phyloP scores from a whole-genome alignment of 1,140 invertebrate species.

The Trigoniulus corallinus region DNA sequence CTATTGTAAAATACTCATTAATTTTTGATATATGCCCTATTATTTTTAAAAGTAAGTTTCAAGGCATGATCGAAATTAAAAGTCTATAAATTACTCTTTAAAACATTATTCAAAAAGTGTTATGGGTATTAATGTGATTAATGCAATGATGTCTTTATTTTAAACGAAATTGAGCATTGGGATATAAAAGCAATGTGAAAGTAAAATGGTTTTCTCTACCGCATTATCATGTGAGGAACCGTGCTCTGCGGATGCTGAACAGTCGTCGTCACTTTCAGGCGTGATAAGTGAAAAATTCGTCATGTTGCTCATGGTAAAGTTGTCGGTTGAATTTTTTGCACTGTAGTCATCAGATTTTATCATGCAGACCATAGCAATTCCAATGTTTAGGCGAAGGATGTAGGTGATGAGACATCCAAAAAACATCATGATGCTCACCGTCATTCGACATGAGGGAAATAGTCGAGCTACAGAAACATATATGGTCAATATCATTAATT shows the following conservation, averaged over 20 bases:
- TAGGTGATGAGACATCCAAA: constrained; percentile 14
- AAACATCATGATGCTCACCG: constrained; percentile 12
- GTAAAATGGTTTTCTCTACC: constrained; percentile 3
- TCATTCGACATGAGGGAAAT: constrained; percentile 13
- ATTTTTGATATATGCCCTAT: too few species aligned
- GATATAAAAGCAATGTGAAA: too few species aligned
- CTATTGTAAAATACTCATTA: too few species aligned
- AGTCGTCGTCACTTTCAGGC: not conserved
- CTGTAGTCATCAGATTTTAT: constrained; percentile 8
- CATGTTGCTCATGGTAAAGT: not conserved
- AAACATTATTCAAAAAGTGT: too few species aligned
- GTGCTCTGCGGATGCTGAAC: not conserved
- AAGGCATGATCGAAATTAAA: too few species aligned
- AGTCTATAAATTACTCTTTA: too few species aligned
- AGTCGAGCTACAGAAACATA: constrained; percentile 13
- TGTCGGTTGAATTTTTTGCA: not conserved
- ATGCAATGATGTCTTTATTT: too few species aligned
- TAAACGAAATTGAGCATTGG: too few species aligned
- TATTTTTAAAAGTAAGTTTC: too few species aligned
- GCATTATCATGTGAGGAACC: not conserved
- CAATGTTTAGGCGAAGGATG: constrained; percentile 16
- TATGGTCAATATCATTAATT: too few species aligned
- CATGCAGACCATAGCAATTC: constrained; percentile 21
- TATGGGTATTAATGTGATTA: too few species aligned
- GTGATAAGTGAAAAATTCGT: not conserved